These are phyloP conservation scores for Bos indicus DNA, from an alignment of 2,113 vertebrate species.

Conservation along the genomic window DNA sequence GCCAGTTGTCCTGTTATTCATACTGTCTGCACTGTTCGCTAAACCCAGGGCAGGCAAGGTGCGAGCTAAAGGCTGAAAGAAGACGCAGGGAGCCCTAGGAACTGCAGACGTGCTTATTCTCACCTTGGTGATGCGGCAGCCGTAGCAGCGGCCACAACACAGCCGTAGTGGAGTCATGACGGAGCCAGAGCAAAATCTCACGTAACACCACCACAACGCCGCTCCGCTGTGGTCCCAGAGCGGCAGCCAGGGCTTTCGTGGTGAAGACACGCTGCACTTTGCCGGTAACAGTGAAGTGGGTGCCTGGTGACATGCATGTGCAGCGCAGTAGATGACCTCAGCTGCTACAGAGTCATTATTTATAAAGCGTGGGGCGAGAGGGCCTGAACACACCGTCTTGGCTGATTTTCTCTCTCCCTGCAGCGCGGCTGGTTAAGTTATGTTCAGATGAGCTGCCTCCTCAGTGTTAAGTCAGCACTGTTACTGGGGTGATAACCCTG, in stretches of 20 bases:
- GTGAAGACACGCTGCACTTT: accelerated
- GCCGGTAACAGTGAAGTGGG: accelerated
- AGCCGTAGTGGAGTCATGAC: accelerated
- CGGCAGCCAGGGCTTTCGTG: accelerated
- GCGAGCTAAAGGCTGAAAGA: neutral
- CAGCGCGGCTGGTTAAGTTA: accelerated
- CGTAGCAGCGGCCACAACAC: accelerated
- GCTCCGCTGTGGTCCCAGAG: accelerated
- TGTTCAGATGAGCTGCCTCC: neutral
- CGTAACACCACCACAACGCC: accelerated
- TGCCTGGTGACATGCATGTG: accelerated
- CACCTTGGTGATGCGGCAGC: accelerated
- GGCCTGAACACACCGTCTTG: neutral
- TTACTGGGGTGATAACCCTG: neutral
- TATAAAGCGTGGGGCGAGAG: neutral
- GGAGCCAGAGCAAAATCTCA: accelerated
- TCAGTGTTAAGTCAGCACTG: too few species aligned
- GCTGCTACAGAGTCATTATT: accelerated
- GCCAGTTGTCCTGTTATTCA: neutral
- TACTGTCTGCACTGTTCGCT: accelerated
- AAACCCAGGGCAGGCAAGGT: neutral
- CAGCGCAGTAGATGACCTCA: accelerated
- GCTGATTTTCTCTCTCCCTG: neutral
- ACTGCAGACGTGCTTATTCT: accelerated
- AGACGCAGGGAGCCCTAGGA: accelerated